Evolutionary conservation across 2,888 invertebrate species (phyloP).

Genomic region (Nasonia oneida): DNA sequence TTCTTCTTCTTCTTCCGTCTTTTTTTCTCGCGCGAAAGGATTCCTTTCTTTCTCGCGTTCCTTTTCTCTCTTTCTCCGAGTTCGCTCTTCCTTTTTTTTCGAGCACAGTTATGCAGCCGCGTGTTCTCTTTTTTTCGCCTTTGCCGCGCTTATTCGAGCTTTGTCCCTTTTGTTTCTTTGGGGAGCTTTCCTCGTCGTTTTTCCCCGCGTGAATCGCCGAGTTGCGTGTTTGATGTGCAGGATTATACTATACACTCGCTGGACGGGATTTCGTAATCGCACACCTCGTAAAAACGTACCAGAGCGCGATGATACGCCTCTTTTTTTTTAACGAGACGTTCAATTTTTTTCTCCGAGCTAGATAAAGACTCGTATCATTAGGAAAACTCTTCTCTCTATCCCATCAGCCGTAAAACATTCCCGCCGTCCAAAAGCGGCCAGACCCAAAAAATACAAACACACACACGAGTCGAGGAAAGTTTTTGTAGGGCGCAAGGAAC

Average conservation of each 20-base stretch:
- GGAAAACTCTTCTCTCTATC: not conserved
- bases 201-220: not conserved
- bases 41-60: constrained; percentile 16
- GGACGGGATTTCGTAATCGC: too few species aligned
- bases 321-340: too few species aligned
- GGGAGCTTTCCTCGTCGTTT: not conserved
- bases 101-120: not conserved
- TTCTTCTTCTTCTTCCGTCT: constrained; percentile 26
- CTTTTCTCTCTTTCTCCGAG: constrained; percentile 22
- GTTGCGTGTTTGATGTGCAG: not conserved
- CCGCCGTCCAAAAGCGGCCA: not conserved
- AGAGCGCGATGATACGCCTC: too few species aligned
- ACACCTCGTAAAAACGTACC: too few species aligned
- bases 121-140: constrained; percentile 12
- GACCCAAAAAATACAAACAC: constrained; percentile 7
- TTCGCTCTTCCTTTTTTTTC: not conserved
- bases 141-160: not conserved
- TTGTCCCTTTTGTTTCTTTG: not conserved
- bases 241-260: not conserved
- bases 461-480: not conserved
- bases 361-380: not conserved
- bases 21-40: constrained; percentile 22
- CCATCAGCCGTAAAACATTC: not conserved
- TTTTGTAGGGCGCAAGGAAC: not conserved
- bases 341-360: too few species aligned